These are phyloP conservation scores for Ichneumoninae sp. DNA, from an alignment of 2,888 invertebrate genomes.

Conservation along the genomic window DNA sequence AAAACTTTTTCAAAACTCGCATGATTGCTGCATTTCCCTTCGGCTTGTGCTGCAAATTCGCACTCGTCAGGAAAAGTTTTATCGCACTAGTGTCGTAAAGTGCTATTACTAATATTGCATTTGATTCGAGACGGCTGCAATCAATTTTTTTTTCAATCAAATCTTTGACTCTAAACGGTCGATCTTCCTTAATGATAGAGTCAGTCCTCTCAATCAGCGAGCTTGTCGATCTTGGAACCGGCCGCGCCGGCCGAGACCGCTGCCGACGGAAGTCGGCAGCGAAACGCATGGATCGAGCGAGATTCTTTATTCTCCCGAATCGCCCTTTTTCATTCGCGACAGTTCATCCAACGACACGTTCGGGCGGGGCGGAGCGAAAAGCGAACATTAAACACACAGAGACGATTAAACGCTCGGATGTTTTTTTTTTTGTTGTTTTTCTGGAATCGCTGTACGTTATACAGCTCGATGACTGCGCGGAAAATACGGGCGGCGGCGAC, in stretches of 20 bases:
- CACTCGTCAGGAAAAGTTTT: too few relatives aligned
- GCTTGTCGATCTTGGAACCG: neutral
- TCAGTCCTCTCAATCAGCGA: neutral
- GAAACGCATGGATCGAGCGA: neutral
- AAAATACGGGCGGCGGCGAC: neutral
- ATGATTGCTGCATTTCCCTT: too few relatives aligned
- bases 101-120: too few relatives aligned
- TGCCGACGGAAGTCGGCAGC: constrained; percentile 31
- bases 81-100: too few relatives aligned
- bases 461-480: constrained; percentile 1
- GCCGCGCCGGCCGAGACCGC: neutral
- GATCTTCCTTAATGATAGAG: neutral
- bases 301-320: constrained; percentile 16
- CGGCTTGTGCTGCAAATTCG: too few relatives aligned
- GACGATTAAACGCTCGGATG: constrained; percentile 19
- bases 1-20: too few relatives aligned
- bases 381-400: neutral
- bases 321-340: neutral
- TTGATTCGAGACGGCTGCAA: too few relatives aligned
- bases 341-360: neutral
- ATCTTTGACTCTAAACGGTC: too few relatives aligned
- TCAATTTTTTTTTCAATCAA: too few relatives aligned
- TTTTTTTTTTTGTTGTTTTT: constrained; percentile 3
- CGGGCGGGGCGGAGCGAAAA: neutral
- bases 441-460: neutral